These are phyloP conservation scores for Glaucomys volans DNA, from an alignment of 2,113 vertebrate genomes.

Conservation along the genomic window DNA sequence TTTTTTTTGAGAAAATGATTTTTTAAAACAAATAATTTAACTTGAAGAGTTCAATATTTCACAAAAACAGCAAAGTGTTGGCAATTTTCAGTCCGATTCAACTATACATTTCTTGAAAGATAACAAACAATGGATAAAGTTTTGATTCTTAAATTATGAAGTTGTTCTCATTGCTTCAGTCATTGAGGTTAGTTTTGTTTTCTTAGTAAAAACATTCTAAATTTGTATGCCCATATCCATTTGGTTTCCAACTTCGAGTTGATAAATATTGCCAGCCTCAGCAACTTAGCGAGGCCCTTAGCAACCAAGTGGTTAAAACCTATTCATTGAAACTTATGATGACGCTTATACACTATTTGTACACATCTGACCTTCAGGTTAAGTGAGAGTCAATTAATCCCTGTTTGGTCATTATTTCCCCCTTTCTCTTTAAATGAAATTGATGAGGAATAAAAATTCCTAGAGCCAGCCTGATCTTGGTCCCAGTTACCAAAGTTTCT, in stretches of 20 bases:
- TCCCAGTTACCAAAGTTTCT: conserved; percentile 75
- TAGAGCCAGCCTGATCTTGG: conserved; percentile 15
- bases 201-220: conserved; percentile 6
- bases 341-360: background rate
- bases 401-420: conserved; percentile 44
- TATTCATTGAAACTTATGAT: background rate
- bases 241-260: conserved; percentile 24
- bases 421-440: conserved; percentile 34
- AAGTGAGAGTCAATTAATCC: conserved; percentile 43
- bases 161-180: background rate
- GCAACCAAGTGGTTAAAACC: conserved; percentile 40
- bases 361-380: background rate
- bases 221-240: background rate
- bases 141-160: conserved; percentile 29
- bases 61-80: conserved; percentile 20
- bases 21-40: conserved; percentile 49
- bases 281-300: too few species aligned
- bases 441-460: conserved; percentile 64
- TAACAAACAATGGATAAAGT: background rate
- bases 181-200: background rate
- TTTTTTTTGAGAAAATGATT: background rate
- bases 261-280: conserved; percentile 50
- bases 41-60: conserved; percentile 51
- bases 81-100: background rate
- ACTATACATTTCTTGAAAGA: background rate